These are phyloP conservation scores for Synanthedon andrenaeformis DNA, from an alignment of 2,888 invertebrate species.

Conservation along the genomic window DNA sequence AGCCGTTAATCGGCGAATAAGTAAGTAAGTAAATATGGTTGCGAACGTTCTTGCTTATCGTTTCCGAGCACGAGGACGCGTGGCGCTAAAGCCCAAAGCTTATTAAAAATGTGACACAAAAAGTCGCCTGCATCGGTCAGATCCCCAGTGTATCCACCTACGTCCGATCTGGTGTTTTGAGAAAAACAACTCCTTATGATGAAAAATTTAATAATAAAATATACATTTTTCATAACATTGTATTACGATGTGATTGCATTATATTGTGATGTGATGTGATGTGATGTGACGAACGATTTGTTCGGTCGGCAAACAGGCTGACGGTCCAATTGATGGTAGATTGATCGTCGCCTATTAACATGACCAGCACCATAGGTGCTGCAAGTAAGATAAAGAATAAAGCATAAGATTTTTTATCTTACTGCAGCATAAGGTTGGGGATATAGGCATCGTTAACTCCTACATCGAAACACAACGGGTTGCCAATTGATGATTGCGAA, in stretches of 20 bases:
- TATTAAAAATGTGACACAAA: slow-evolving; percentile 56
- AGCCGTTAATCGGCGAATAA: not conserved
- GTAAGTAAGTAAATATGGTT: not conserved
- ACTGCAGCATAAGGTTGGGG: not conserved
- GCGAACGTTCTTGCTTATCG: not conserved
- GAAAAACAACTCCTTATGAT: slow-evolving; percentile 17
- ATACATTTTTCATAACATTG: too few species aligned
- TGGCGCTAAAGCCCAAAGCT: slow-evolving; percentile 50
- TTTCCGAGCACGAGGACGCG: slow-evolving; percentile 15
- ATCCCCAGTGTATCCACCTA: slow-evolving; percentile 27
- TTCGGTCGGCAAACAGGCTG: too few species aligned
- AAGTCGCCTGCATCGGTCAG: slow-evolving; percentile 32
- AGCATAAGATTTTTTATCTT: too few species aligned
- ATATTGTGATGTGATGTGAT: too few species aligned
- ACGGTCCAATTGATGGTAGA: not conserved
- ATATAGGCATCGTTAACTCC: not conserved
- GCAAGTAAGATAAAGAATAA: not conserved
- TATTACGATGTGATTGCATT: too few species aligned
- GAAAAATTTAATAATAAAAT: slow-evolving; percentile 9
- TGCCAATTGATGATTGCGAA: too few species aligned
- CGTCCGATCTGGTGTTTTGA: slow-evolving; percentile 24
- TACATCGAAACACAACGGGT: not conserved
- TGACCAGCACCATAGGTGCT: not conserved
- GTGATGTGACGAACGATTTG: too few species aligned
- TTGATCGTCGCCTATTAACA: not conserved